Conservation (phyloP, 2,797 vertebrate genomes). For the Morus bassanus region DNA sequence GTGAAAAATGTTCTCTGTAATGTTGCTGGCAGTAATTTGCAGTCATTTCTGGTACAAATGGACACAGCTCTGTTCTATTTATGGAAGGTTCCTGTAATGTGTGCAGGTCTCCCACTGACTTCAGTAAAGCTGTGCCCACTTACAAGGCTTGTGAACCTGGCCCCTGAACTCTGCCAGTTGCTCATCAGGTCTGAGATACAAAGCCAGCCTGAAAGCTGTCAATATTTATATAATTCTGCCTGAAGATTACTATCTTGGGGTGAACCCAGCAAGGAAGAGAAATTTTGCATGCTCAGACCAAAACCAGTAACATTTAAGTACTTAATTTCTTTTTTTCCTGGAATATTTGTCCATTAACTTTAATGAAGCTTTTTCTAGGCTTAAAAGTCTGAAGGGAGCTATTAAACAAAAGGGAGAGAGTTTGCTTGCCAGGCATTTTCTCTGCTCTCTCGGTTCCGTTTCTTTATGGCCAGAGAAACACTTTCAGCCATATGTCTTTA, state of each 20-base stretch:
- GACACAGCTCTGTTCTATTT: constrained; percentile 16
- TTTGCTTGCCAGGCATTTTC: constrained; percentile 60
- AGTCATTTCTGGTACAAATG: constrained; percentile 41
- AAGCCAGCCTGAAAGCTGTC: constrained; percentile 23
- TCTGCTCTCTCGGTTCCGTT: constrained; percentile 15
- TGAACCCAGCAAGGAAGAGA: constrained; percentile 42
- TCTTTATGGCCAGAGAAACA: constrained; percentile 59
- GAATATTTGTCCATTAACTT: constrained; percentile 74
- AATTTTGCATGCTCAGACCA: constrained; percentile 46
- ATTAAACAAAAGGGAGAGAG: constrained; percentile 44
- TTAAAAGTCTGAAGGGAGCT: constrained; percentile 44
- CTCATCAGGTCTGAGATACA: background rate
- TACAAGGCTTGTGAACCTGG: background rate
- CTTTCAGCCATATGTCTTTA: constrained; percentile 47
- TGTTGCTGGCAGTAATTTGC: constrained; percentile 7
- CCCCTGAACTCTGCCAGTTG: background rate
- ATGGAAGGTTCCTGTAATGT: background rate
- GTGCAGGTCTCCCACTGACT: constrained; percentile 17
- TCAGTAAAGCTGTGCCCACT: constrained; percentile 8
- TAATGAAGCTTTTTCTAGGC: constrained; percentile 70
- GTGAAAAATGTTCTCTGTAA: constrained; percentile 18
- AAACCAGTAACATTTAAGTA: constrained; percentile 54
- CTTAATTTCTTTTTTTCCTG: constrained; percentile 1
- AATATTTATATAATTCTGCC: background rate
- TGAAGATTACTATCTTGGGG: constrained; percentile 47